Evolutionary conservation across 2,888 invertebrate genomes (phyloP).

Genomic region (Coenonympha arcania): DNA sequence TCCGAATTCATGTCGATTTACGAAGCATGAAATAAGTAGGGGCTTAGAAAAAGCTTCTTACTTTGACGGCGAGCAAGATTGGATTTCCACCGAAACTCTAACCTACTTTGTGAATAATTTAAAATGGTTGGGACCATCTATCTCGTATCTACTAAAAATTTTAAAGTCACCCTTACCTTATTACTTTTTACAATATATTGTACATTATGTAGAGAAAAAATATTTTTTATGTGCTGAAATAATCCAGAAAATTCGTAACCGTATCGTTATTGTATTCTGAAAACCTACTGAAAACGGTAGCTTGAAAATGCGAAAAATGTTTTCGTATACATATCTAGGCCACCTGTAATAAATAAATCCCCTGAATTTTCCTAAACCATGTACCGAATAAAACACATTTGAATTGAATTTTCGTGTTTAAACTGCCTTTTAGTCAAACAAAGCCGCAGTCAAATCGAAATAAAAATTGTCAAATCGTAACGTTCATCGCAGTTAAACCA

Average conservation of each 20-base stretch:
- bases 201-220: too few relatives aligned
- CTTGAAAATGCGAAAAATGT: not conserved
- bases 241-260: too few relatives aligned
- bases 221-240: too few relatives aligned
- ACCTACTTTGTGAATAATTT: not conserved
- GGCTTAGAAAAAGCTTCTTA: slow-evolving; percentile 16
- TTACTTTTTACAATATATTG: too few relatives aligned
- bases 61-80: not conserved
- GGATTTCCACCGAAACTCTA: not conserved
- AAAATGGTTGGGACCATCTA: not conserved
- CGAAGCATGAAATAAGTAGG: slow-evolving; percentile 47
- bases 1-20: slow-evolving; percentile 39
- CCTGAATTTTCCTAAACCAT: not conserved
- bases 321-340: not conserved
- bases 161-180: too few relatives aligned
- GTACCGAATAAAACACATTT: not conserved
- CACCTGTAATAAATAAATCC: not conserved
- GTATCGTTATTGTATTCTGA: too few relatives aligned
- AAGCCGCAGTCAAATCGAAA: not conserved
- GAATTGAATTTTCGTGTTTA: not conserved
- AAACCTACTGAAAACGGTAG: too few relatives aligned
- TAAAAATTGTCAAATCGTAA: not conserved
- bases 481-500: not conserved
- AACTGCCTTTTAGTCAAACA: not conserved
- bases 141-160: too few relatives aligned